Percentiles rank a stretch among this genome's conserved stretches.
Evolutionary conservation across 2,797 vertebrate genomes (phyloP).

Genomic region (Danio choprae): DNA sequence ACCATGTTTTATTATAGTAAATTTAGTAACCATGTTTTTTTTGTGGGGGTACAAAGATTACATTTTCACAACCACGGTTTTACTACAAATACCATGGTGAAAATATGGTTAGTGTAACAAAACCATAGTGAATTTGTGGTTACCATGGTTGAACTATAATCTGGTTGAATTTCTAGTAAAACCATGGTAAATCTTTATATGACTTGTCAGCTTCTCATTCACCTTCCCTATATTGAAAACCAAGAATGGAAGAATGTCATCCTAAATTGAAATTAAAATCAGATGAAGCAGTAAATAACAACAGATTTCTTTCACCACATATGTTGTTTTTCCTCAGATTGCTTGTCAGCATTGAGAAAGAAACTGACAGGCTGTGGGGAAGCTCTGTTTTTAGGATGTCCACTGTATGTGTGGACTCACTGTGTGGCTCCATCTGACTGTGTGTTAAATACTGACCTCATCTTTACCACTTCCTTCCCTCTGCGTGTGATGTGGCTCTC

Average conservation of each 20-base stretch:
- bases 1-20: no score
- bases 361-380: background rate
- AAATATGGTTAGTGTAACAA: no score
- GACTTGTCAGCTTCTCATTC: background rate
- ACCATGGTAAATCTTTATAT: no score
- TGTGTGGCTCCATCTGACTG: slow-evolving; percentile 72
- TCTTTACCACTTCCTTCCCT: slow-evolving; percentile 74
- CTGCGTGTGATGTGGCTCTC: slow-evolving; percentile 73
- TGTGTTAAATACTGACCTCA: slow-evolving; percentile 70
- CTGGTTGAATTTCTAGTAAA: no score
- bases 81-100: no score
- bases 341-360: background rate
- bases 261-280: background rate
- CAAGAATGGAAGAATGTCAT: slow-evolving; percentile 4
- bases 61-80: no score
- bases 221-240: slow-evolving; percentile 5
- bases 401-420: slow-evolving; percentile 35
- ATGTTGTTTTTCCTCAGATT: background rate
- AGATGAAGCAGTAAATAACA: background rate
- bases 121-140: no score
- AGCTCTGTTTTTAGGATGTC: background rate
- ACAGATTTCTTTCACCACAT: background rate
- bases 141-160: no score
- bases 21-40: no score
- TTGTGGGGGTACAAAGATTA: no score